Base-by-base conservation (phyloP, 2,888 invertebrate genomes). In the Tipula lateralis region DNA sequence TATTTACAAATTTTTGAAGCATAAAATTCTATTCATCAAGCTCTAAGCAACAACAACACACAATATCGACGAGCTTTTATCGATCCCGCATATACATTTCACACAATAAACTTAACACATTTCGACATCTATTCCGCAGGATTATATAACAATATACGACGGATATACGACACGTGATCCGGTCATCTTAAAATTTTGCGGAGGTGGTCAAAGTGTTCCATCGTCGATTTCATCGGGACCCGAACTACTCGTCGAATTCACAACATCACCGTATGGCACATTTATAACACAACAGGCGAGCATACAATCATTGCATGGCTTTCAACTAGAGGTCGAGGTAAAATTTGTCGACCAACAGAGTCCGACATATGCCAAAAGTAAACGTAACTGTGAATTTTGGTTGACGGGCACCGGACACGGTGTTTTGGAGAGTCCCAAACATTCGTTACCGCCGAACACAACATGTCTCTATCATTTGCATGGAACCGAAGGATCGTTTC, bases 91-190 rank as follows among this genome's bases (percentile, higher is more conserved):
- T n/a, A n/a, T n/a, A n/a, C n/a, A 50, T 50, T 50, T 50, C 50
- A 50, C 50, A 19, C 4, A 19, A 50, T 13, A 32, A 19, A 50
- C 50, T 39, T 39, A 12, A 39, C 80, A 16, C 6, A 19, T 29
- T 81, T 81, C 29, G 2, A 13, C 24, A 29, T 24, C 19, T 81
- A 29, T 82, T 30, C n/a, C n/a, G n/a, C 34, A 95, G 91, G 96
- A 96, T 91, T 96, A 96, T 91, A 96, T 96, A 87, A 96, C 96
- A 36, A 94, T 96, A 84, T 96, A 96, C 90, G 96, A 96, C 88
- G 96, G 96, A 50, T 96, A 96, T 89, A 96, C 96, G 87, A 96
- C 96, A 66, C 92, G 96, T 87, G 96, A 96, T 90, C 96, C 97
- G 24, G 94, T 96, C 86, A 94, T 97, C 88, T 91, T 97, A 87